Conservation (phyloP, 2,113 vertebrate species). For the Panurus biarmicus region DNA sequence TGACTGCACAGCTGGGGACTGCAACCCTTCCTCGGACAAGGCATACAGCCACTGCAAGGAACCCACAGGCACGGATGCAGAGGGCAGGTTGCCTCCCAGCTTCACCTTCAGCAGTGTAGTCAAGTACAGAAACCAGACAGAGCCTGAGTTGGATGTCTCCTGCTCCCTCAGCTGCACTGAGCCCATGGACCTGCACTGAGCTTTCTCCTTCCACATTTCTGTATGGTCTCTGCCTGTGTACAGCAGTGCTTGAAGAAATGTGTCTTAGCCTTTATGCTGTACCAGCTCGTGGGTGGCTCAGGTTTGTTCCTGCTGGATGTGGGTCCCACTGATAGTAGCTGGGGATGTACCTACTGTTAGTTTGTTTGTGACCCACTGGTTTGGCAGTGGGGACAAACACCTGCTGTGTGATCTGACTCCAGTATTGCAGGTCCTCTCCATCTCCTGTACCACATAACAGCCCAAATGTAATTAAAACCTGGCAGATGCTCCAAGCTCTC, state of each 20-base stretch:
- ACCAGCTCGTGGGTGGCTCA: not conserved
- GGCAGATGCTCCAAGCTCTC: not conserved
- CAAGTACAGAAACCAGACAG: not conserved
- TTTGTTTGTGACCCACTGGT: not conserved
- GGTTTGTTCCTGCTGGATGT: not conserved
- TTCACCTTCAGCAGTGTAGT: not conserved
- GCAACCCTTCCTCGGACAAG: not conserved
- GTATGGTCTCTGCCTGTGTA: not conserved
- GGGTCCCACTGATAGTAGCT: not conserved
- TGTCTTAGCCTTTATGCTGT: not conserved
- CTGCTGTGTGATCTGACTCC: fast-evolving
- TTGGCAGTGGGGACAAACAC: not conserved
- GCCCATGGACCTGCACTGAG: not conserved
- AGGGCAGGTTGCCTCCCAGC: not conserved
- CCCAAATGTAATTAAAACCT: not conserved
- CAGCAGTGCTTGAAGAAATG: not conserved
- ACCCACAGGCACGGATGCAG: not conserved
- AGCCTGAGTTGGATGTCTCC: not conserved
- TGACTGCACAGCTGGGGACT: not conserved
- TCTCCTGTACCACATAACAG: not conserved
- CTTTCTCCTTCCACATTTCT: not conserved
- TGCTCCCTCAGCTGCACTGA: not conserved
- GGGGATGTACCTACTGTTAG: not conserved
- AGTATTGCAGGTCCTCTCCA: not conserved
- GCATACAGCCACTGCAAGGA: not conserved